Base-by-base conservation (phyloP, 1,140 invertebrate species). In the Stegodyphus dumicola region DNA sequence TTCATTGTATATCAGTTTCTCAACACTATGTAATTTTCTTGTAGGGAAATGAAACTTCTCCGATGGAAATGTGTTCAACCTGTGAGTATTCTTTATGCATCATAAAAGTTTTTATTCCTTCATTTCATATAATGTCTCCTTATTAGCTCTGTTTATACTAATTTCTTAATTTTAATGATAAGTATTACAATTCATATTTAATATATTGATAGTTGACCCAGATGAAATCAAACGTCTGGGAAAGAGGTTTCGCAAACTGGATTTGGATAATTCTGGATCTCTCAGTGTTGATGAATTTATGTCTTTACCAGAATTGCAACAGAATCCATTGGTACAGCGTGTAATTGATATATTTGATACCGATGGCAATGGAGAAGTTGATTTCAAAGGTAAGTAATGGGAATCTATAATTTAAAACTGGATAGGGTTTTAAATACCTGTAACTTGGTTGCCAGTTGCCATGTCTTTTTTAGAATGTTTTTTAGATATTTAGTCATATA, bases 321-420 rank as follows among this genome's bases (percentile, higher is more conserved):
- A 99, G 91, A 99, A 99, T 93, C 98, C 98, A 52, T 92, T 99
- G 52, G 98, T 99, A 56, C 97, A 99, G 92, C 94, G 98, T 92
- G 98, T 99, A 69, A 99, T 99, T 89, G 98, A 99, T 91, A 99
- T 99, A 89, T 99, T 99, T 92, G 98, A 99, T 92, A 97, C 97
- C 11, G 98, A 99, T 92, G 97, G 97, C 70, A 99, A 99, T 92
- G 98, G 98, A 56, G 98, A 99, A 93, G 96, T 98, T 77, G 95
- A 97, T 92, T 97, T 97, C 91, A 95, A 95, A 93, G 94, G 94
- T 95, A 91, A 51, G 48, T 75, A 33, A 33, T 33, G 33, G 33
- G 3, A 33, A 33, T 33, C 3, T 33, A 33, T 33, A 33, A 33
- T 33, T 33, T 33, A 1, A 33, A 33, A 33, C 33, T 33, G 33